phyloP scores from a whole-genome alignment of 2,113 vertebrate species.

The Grantiella picta region DNA sequence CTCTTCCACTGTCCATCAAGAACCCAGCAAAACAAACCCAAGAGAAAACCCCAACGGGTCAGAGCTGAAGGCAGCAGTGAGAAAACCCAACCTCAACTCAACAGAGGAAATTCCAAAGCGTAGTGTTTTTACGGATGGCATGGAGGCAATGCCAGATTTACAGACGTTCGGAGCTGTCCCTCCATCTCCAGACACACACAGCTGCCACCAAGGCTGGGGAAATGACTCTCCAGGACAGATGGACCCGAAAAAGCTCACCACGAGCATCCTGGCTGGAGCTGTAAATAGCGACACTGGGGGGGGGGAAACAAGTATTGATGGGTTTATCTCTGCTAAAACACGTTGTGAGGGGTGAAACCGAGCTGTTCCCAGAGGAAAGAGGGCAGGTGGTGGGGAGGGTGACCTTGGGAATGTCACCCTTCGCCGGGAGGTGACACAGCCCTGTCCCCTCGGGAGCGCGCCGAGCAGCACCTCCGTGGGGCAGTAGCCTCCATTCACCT shows the following conservation, averaged over 20 bases:
- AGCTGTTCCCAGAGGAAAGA: neutral
- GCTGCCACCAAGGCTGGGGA: neutral
- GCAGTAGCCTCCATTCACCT: neutral
- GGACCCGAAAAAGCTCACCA: neutral
- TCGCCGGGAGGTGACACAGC: neutral
- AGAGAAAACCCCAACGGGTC: neutral
- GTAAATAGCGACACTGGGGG: neutral
- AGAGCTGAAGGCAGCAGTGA: neutral
- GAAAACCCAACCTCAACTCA: neutral
- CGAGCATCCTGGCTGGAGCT: neutral
- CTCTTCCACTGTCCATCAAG: neutral
- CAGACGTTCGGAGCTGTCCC: neutral
- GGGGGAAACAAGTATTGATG: neutral
- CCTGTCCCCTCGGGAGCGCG: neutral
- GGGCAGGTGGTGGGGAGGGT: neutral
- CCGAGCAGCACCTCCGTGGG: neutral
- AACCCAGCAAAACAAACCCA: neutral
- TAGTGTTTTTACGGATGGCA: neutral
- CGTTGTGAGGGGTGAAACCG: neutral
- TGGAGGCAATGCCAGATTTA: neutral
- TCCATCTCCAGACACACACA: neutral
- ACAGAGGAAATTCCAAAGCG: neutral
- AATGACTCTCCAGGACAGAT: neutral
- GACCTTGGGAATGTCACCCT: neutral
- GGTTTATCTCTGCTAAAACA: neutral